phyloP scores from a whole-genome alignment of 2,888 invertebrate species.

The Napeogenes sylphis region DNA sequence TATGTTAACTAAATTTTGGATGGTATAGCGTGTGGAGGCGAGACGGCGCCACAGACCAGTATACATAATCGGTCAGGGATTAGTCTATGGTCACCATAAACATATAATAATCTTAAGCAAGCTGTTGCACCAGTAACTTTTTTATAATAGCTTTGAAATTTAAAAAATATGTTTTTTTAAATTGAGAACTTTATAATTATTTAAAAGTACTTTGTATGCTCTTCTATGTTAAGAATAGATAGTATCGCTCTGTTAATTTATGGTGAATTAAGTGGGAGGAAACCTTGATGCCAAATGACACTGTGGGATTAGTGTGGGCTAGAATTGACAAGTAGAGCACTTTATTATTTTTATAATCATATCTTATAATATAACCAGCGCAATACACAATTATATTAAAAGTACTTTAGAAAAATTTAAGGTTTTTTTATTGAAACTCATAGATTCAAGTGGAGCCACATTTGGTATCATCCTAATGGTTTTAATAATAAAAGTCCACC shows the following conservation, averaged over 20 bases:
- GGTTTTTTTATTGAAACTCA: too few relatives aligned
- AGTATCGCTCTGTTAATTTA: conserved; percentile 32
- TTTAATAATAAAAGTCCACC: too few relatives aligned
- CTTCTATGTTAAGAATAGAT: too few relatives aligned
- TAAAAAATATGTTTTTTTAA: too few relatives aligned
- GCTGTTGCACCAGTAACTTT: too few relatives aligned
- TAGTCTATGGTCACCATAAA: not conserved
- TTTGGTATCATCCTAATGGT: too few relatives aligned
- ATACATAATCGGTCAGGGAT: conserved; percentile 1
- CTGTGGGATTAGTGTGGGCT: conserved; percentile 38
- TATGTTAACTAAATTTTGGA: not conserved
- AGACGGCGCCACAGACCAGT: not conserved
- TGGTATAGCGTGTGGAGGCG: not conserved
- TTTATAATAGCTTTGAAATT: too few relatives aligned
- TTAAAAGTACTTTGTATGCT: too few relatives aligned
- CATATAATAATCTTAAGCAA: not conserved
- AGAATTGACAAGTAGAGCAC: not conserved
- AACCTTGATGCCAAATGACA: conserved; percentile 37
- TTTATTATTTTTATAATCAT: not conserved
- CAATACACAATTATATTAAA: not conserved
- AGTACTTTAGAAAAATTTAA: too few relatives aligned
- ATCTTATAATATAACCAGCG: not conserved
- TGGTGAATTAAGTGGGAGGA: conserved; percentile 38
- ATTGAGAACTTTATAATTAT: too few relatives aligned
- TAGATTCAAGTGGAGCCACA: too few relatives aligned